Evolutionary conservation across 2,113 vertebrate species (phyloP), one percentile per base, ranked within the genome.

Genomic region (Equus quagga): DNA sequence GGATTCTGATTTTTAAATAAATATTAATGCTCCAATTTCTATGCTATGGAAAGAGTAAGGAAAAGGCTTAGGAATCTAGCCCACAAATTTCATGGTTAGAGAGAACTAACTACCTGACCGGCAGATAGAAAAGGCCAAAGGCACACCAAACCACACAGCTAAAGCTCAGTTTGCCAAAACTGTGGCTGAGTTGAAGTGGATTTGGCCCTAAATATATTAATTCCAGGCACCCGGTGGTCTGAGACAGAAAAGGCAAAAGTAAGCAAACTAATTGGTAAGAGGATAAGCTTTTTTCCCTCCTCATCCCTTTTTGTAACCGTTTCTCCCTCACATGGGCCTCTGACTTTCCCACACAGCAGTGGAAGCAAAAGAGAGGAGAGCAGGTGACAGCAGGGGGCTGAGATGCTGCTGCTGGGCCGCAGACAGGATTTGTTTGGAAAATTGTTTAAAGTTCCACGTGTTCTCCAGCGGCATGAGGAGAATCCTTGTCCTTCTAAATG

Each of bases 181-280:
- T 96, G 97, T 95, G 98, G 98, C 95, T 83, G 95, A 94, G 97
- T 96, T 97, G 97, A 97, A 98, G 98, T 97, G 97, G 98, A 97
- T 97, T 98, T 98, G 98, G 98, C 98, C 96, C 85, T 96, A 92
- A 94, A 67, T 97, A 58, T 97, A 95, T 96, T 98, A 98, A 98
- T 98, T 98, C 98, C 97, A 98, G 97, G 95, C 97, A 96, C 94
- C 95, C 93, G 95, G 98, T 98, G 97, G 97, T 98, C 97, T 98
- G 94, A 97, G 84, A 96, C 95, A 96, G 92, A 96, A 97, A 96
- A 96, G 90, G 96, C 97, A 86, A 97, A 96, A 97, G 96, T 96
- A 97, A 98, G 96, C 96, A 97, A 94, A 96, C 64, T 94, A 73
- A 94, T 90, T 85, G 97, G 89, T 93, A 46, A 82, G 95, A 88